A percentile compares a stretch with the other conserved stretches of the same genome.
These are phyloP conservation scores for Octopus bimaculoides DNA, from an alignment of 1,140 invertebrate genomes.

Conservation along the genomic window DNA sequence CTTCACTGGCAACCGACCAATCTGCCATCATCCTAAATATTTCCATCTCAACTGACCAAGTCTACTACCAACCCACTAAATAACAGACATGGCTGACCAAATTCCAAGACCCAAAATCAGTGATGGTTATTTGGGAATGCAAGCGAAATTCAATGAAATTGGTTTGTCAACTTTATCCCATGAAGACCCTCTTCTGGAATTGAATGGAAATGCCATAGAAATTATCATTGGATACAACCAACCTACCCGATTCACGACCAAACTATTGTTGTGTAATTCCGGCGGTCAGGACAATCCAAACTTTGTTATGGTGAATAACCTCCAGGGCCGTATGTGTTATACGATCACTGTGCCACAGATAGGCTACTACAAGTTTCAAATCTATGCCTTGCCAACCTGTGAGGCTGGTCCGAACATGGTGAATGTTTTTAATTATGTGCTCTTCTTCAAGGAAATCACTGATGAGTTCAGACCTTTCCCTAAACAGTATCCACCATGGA, in stretches of 20 bases:
- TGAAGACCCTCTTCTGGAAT: conserved; percentile 25
- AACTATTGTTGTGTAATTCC: conserved; percentile 38
- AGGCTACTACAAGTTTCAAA: conserved; percentile 56
- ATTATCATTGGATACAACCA: conserved; percentile 40
- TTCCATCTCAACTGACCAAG: too few species aligned
- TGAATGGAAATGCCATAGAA: conserved; percentile 30
- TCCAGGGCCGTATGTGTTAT: conserved; percentile 39
- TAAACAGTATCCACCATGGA: conserved; percentile 56
- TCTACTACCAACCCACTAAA: too few species aligned
- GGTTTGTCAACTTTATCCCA: conserved; percentile 34
- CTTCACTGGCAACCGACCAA: too few species aligned
- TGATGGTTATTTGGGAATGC: conserved; percentile 48
- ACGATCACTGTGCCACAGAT: conserved; percentile 41
- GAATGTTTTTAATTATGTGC: conserved; percentile 55
- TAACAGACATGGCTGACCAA: not conserved
- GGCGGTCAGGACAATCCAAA: conserved; percentile 43
- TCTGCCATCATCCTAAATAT: too few species aligned
- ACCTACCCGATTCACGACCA: conserved; percentile 40
- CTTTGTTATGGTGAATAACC: conserved; percentile 36
- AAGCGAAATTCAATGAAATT: conserved; percentile 41
- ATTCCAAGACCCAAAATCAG: conserved; percentile 38
- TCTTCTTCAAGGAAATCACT: conserved; percentile 35
- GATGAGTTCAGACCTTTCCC: conserved; percentile 39
- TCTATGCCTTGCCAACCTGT: conserved; percentile 51
- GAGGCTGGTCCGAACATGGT: conserved; percentile 52